phyloP scores from a whole-genome alignment of 1,140 invertebrate species.

The Lutraria rhynchaena region DNA sequence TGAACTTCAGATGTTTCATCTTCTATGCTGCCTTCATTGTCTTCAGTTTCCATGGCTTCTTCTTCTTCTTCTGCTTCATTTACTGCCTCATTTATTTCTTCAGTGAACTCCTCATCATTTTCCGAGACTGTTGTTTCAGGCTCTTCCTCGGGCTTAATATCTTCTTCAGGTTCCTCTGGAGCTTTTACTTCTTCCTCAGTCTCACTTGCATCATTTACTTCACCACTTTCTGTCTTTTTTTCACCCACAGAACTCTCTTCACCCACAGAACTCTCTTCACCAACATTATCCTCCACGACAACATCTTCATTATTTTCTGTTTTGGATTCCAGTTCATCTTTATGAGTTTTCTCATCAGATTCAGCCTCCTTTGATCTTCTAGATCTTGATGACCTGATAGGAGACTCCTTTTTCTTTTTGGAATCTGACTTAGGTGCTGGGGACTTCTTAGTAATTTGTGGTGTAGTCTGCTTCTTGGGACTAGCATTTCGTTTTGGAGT shows the following conservation, averaged over 20 bases:
- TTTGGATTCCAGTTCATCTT: too few relatives aligned
- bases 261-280: slow-evolving; percentile 8
- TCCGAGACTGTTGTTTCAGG: background rate
- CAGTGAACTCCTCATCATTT: background rate
- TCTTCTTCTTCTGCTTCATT: background rate
- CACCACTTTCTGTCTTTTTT: slow-evolving; percentile 2
- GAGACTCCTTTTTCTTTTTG: background rate
- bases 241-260: slow-evolving; percentile 1
- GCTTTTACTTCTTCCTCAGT: background rate
- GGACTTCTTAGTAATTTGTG: slow-evolving; percentile 3
- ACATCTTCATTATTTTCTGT: background rate
- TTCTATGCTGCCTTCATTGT: background rate
- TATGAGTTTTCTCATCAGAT: background rate
- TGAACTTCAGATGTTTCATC: slow-evolving; percentile 31
- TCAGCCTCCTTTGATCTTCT: slow-evolving; percentile 2
- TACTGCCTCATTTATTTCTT: background rate
- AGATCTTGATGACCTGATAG: background rate
- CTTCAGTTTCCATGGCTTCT: slow-evolving; percentile 25
- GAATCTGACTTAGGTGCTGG: slow-evolving; percentile 8
- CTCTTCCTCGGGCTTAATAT: background rate
- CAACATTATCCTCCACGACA: background rate
- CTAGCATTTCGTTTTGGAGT: slow-evolving; percentile 20
- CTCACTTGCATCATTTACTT: background rate
- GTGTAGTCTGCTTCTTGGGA: background rate
- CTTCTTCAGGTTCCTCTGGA: background rate